phyloP scores from a whole-genome alignment of 2,888 invertebrate species.

The Bibio marci region DNA sequence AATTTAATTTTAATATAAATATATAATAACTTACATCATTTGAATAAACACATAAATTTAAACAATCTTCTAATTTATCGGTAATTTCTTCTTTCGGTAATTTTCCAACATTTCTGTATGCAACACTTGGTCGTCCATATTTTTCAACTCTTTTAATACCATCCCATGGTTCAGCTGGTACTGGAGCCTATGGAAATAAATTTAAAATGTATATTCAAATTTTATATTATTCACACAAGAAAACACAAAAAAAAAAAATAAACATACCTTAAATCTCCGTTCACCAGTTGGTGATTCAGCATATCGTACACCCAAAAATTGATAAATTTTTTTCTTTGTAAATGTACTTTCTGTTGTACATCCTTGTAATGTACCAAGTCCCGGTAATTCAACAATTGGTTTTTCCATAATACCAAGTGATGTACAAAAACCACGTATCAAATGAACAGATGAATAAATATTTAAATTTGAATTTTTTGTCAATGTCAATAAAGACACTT shows the following conservation, averaged over 20 bases:
- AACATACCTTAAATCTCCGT: slow-evolving; percentile 20
- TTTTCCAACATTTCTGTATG: not conserved
- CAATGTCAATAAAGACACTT: no score
- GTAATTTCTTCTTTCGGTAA: not conserved
- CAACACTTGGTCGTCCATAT: not conserved
- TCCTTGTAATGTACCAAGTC: slow-evolving; percentile 20
- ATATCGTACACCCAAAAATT: slow-evolving; percentile 25
- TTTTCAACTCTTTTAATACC: not conserved
- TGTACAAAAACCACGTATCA: no score
- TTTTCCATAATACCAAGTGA: no score
- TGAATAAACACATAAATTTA: slow-evolving; percentile 24
- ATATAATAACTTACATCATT: slow-evolving; percentile 8
- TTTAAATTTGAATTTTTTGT: no score
- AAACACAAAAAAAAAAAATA: no score
- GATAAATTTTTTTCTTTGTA: slow-evolving; percentile 20
- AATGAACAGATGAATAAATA: no score
- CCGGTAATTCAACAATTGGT: not conserved
- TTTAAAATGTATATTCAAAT: not conserved
- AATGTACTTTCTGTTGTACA: slow-evolving; percentile 18
- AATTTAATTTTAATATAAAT: not conserved
- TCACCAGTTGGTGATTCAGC: slow-evolving; percentile 21
- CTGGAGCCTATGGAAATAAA: not conserved
- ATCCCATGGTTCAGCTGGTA: not conserved
- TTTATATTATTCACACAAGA: no score
- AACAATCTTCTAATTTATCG: slow-evolving; percentile 20